Percentiles rank a stretch among this genome's conserved stretches.
These are phyloP conservation scores for Aegypius monachus DNA, from an alignment of 2,113 vertebrate species.

Conservation along the genomic window DNA sequence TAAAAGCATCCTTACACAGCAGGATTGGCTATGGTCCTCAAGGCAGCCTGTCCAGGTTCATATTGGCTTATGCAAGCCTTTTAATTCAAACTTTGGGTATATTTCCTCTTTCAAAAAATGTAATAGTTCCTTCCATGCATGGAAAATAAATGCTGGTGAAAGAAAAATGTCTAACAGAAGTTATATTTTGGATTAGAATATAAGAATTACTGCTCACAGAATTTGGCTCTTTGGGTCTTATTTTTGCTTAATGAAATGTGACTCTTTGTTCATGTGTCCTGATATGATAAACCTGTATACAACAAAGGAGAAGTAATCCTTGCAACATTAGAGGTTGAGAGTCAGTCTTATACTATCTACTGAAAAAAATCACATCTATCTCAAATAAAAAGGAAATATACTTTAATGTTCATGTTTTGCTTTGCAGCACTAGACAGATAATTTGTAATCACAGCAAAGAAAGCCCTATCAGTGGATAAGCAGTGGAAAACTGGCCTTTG, in stretches of 20 bases:
- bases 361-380: background rate
- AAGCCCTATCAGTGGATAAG: background rate
- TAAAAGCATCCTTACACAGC: constrained; percentile 25
- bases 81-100: constrained; percentile 47
- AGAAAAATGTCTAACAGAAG: constrained; percentile 30
- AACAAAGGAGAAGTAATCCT: background rate
- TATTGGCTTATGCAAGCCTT: constrained; percentile 34
- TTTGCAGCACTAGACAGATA: background rate
- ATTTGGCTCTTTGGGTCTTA: background rate
- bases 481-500: background rate
- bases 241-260: background rate
- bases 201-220: constrained; percentile 16
- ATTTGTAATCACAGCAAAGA: background rate
- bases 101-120: constrained; percentile 58
- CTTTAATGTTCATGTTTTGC: background rate
- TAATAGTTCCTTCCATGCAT: constrained; percentile 59
- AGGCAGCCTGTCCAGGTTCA: constrained; percentile 35
- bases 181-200: constrained; percentile 44
- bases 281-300: background rate
- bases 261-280: background rate
- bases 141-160: constrained; percentile 3
- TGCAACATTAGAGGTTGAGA: background rate
- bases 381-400: background rate
- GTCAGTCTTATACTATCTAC: background rate
- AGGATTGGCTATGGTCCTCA: constrained; percentile 27